These are phyloP conservation scores for Schlechtendalia chinensis DNA, from an alignment of 1,140 invertebrate species.

Conservation along the genomic window DNA sequence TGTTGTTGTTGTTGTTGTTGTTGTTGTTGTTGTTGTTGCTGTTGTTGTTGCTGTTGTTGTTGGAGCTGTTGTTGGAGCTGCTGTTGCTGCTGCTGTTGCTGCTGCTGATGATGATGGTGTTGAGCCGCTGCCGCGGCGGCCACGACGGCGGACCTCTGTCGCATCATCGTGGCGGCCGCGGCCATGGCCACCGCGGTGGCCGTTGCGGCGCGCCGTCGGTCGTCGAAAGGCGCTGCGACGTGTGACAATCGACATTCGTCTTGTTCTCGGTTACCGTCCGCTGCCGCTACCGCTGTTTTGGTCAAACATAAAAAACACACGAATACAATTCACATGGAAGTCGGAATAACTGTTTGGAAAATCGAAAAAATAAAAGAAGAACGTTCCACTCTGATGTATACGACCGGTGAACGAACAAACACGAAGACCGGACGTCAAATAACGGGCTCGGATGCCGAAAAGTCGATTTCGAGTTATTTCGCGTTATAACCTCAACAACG, in stretches of 20 bases:
- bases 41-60: neutral
- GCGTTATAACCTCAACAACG: too few species aligned
- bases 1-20: neutral
- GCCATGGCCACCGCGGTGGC: conserved; percentile 33
- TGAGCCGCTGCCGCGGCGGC: neutral
- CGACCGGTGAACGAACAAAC: too few species aligned
- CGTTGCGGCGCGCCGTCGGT: neutral
- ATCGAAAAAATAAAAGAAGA: too few species aligned
- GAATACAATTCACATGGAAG: too few species aligned
- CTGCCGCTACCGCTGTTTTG: too few species aligned
- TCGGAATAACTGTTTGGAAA: too few species aligned
- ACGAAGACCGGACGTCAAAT: too few species aligned
- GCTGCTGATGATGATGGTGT: neutral
- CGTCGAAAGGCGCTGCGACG: neutral
- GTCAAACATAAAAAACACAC: too few species aligned
- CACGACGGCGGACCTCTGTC: neutral
- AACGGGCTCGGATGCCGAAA: too few species aligned
- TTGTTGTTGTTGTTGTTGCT: neutral
- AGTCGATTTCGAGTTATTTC: too few species aligned
- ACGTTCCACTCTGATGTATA: too few species aligned
- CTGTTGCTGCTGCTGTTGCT: neutral
- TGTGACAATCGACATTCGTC: neutral
- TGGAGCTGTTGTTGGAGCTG: neutral
- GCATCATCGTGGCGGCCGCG: conserved; percentile 20
- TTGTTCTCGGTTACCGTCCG: neutral